Evolutionary conservation across 2,113 vertebrate genomes (phyloP).

Genomic region (Hucho hucho): DNA sequence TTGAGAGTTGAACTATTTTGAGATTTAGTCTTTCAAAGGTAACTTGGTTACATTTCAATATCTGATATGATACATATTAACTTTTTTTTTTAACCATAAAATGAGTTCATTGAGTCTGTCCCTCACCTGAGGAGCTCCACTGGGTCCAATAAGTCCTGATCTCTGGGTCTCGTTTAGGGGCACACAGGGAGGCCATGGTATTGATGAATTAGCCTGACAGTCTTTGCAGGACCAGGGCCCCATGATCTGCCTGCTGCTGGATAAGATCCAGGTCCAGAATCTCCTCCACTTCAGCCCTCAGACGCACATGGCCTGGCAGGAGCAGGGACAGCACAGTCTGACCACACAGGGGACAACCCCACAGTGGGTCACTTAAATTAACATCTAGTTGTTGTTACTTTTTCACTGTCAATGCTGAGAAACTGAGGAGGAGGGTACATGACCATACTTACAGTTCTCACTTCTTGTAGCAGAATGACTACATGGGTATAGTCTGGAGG

Average conservation of each 20-base stretch:
- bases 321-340: conserved; percentile 72
- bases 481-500: conserved; percentile 68
- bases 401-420: background rate
- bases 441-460: conserved; percentile 72
- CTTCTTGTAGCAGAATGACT: conserved; percentile 76
- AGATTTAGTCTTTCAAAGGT: no score
- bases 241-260: conserved; percentile 61
- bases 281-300: conserved; percentile 68
- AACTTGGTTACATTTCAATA: no score
- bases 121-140: conserved; percentile 73
- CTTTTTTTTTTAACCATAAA: no score
- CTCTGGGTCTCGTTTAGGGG: conserved; percentile 67
- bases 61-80: no score
- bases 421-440: background rate
- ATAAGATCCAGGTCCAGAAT: conserved; percentile 69
- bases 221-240: conserved; percentile 63
- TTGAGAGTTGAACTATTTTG: no score
- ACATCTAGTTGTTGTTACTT: background rate
- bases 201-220: conserved; percentile 64
- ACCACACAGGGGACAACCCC: background rate
- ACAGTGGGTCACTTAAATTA: background rate
- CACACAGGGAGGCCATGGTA: conserved; percentile 73
- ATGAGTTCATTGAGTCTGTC: no score
- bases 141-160: conserved; percentile 64
- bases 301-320: conserved; percentile 67